Evolutionary conservation across 2,888 invertebrate genomes (phyloP).

Genomic region (Thymelicus sylvestris): DNA sequence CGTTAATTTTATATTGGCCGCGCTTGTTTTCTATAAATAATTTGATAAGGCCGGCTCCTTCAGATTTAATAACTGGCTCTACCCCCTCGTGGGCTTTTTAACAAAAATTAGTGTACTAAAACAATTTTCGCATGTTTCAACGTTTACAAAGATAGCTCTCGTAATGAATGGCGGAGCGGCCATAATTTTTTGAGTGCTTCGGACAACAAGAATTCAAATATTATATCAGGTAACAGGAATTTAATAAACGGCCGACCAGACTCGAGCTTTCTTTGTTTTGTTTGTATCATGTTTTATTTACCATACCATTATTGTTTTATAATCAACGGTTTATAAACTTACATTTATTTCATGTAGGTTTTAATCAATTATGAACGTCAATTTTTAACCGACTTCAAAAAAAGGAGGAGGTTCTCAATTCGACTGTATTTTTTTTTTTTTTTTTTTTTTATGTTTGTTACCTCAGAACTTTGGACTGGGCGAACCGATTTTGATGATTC

Average conservation of each 20-base stretch:
- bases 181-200: slow-evolving; percentile 29
- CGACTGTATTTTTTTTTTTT: too few relatives aligned
- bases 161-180: slow-evolving; percentile 26
- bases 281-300: slow-evolving; percentile 13
- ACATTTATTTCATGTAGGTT: too few relatives aligned
- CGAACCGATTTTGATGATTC: too few relatives aligned
- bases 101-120: slow-evolving; percentile 46
- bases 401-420: too few relatives aligned
- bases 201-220: slow-evolving; percentile 37
- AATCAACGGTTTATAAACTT: too few relatives aligned
- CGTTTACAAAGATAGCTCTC: slow-evolving; percentile 31
- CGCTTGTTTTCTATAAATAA: slow-evolving; percentile 26
- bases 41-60: slow-evolving; percentile 38
- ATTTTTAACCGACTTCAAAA: too few relatives aligned
- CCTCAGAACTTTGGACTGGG: too few relatives aligned
- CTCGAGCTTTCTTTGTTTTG: slow-evolving; percentile 14
- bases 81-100: slow-evolving; percentile 45
- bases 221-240: slow-evolving; percentile 32
- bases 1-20: slow-evolving; percentile 37
- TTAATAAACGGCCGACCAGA: slow-evolving; percentile 32
- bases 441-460: too few relatives aligned
- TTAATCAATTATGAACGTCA: too few relatives aligned
- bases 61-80: slow-evolving; percentile 48
- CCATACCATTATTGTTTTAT: slow-evolving; percentile 1
- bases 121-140: slow-evolving; percentile 36